phyloP scores from a whole-genome alignment of 92 coral and sea anemone genomes.

The Pocillopora meandrina region DNA sequence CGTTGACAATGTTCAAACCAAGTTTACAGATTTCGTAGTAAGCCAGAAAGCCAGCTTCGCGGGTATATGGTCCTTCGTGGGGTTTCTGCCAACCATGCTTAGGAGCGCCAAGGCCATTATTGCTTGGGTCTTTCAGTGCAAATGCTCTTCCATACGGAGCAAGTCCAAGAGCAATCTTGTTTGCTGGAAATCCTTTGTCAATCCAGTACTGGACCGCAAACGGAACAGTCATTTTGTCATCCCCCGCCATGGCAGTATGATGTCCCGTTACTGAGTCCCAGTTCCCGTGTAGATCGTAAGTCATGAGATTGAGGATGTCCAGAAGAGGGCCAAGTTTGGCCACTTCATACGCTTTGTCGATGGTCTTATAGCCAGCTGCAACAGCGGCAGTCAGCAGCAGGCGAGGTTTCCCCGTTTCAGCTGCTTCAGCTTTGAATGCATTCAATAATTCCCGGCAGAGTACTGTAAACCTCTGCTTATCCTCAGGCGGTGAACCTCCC shows the following conservation, averaged over 20 bases:
- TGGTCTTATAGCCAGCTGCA: slow-evolving; percentile 71
- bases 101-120: slow-evolving; percentile 71
- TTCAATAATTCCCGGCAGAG: slow-evolving; percentile 79
- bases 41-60: slow-evolving; percentile 77
- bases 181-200: slow-evolving; percentile 81
- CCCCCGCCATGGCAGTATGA: slow-evolving; percentile 83
- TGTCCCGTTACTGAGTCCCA: slow-evolving; percentile 89
- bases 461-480: slow-evolving; percentile 74
- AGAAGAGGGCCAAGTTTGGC: slow-evolving; percentile 60
- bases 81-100: slow-evolving; percentile 54
- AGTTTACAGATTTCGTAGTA: slow-evolving; percentile 80
- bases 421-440: slow-evolving; percentile 76
- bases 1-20: slow-evolving; percentile 35
- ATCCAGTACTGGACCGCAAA: slow-evolving; percentile 89
- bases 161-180: slow-evolving; percentile 84
- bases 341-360: slow-evolving; percentile 79
- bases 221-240: slow-evolving; percentile 75
- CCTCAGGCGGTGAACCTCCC: slow-evolving; percentile 82
- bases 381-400: slow-evolving; percentile 85
- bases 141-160: slow-evolving; percentile 82
- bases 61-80: slow-evolving; percentile 61
- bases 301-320: slow-evolving; percentile 85
- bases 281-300: slow-evolving; percentile 85
- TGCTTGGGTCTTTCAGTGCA: slow-evolving; percentile 36
- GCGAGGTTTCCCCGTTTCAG: slow-evolving; percentile 62